Evolutionary conservation across 1,140 invertebrate species (phyloP), one percentile per base, ranked within the genome.

Genomic region (Cryptotermes secundus): DNA sequence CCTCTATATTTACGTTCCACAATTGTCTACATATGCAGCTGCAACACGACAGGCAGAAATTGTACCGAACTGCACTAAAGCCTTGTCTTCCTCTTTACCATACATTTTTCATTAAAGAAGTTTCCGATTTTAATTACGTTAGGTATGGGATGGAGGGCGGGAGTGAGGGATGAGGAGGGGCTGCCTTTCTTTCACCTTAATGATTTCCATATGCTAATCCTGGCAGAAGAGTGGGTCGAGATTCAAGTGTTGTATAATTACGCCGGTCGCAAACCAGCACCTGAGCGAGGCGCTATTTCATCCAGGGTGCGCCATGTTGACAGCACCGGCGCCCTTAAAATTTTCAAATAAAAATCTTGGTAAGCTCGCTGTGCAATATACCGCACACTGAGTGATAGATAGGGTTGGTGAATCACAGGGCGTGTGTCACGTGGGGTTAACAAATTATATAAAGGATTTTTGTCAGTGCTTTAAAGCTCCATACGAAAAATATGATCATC

Each of bases 161-260:
- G 14, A 19, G 81, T 16, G 42, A n/a, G 81, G 81, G 26, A 35
- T n/a, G 34, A 35, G 16, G 79, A 42, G 59, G 59, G 59, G 59
- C n/a, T 31, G 4, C 59, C 3, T 72, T 72, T 72, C 59, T 72
- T 72, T 31, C n/a, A 72, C 59, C 26, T 72, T 82, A 82, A 82
- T 82, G 81, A 38, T 38, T 82, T 82, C 81, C 81, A 82, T 82
- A 82, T 82, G 81, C 38, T 82, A 82, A 82, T 82, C 80, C 80
- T 80, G 80, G 10, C 31, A n/a, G 79, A 12, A n/a, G 10, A 34
- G 4, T 24, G 34, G 80, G 80, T 80, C 34, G 80, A 22, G 81
- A 24, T 38, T 22, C 59, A 31, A 45, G 42, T 45, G 36, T 31
- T 38, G 42, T 45, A 45, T 82, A 82, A 82, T 82, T 82, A 82